Evolutionary conservation across 2,888 invertebrate genomes (phyloP).

Genomic region (Brenthis hecate): DNA sequence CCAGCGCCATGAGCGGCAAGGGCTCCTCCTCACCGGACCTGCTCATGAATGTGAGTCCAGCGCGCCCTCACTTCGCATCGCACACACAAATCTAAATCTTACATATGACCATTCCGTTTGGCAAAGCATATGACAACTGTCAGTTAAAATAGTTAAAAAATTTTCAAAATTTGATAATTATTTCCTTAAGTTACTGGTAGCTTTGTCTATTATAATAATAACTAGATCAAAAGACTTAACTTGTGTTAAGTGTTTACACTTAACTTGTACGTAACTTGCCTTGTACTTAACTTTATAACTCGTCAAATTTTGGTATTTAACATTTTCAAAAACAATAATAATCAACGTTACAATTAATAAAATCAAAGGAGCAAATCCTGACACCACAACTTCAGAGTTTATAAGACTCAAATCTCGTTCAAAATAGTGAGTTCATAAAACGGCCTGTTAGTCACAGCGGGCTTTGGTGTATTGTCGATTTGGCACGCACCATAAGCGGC

Average conservation of each 20-base stretch:
- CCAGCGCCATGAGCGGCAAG: constrained; percentile 77
- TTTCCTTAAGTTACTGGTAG: too few species aligned
- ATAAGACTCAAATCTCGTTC: constrained; percentile 48
- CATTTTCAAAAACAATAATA: too few species aligned
- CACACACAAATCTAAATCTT: constrained; percentile 20
- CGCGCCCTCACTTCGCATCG: constrained; percentile 38
- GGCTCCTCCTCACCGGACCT: constrained; percentile 78
- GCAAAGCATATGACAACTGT: background rate
- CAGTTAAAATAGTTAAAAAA: too few species aligned
- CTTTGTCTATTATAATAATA: too few species aligned
- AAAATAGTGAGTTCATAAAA: constrained; percentile 64
- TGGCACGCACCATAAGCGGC: constrained; percentile 79
- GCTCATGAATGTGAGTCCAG: constrained; percentile 81
- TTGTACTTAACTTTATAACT: too few species aligned
- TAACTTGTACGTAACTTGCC: too few species aligned
- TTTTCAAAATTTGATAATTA: too few species aligned
- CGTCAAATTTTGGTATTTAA: too few species aligned
- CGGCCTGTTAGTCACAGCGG: constrained; percentile 61
- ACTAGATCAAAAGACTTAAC: too few species aligned
- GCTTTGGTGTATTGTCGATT: constrained; percentile 76
- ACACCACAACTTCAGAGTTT: constrained; percentile 19
- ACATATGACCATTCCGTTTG: background rate
- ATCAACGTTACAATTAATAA: background rate
- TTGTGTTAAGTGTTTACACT: too few species aligned
- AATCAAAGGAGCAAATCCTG: constrained; percentile 5